Base-by-base conservation (phyloP, 2,888 invertebrate species). In the Dysmachus trigonus region DNA sequence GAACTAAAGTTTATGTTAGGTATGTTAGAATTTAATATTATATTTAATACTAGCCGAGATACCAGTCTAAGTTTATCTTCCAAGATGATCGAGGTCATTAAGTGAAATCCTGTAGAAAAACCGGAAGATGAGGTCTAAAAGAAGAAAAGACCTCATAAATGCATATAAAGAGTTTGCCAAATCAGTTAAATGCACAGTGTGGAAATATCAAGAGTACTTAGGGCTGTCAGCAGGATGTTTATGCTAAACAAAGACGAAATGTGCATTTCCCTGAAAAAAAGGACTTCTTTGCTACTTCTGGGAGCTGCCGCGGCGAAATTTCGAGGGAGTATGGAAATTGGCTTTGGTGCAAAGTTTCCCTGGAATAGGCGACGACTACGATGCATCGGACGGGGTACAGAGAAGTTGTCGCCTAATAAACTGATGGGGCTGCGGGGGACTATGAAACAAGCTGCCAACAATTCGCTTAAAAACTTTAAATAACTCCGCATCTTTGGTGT, bases 391-490 rank as follows among this genome's bases (percentile, higher is more conserved):
- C 6, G 47, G 47, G 47, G 47, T 47, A 18, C 62, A 62, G 27
- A 22, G 22, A 27, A 27, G 62, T 62, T 62, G 62, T 62, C 22
- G 62, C 22, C 22, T 62, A 62, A 62, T 62, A 62, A 62, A 62
- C 62, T 62, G 62, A 27, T 27, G 62, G 62, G 0, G 62, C 18
- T 18, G 22, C 27, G 62, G 62, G 62, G 62, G 62, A n/a, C n/a
- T n/a, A n/a, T n/a, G n/a, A n/a, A n/a, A n/a, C n/a, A n/a, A 22
- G 62, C 62, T 62, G 27, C 27, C 62, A 62, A 62, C 62, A 76
- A 76, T 76, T 76, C 76, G 22, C 76, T 76, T 76, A 38, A 76
- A 76, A 76, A 38, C 77, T 77, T 77, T 77, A 77, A 77, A 77
- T 77, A 77, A 77, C 41, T 77, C 77, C 27, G 47, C 77, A 77